Evolutionary conservation across 1,140 invertebrate genomes (phyloP), one percentile per base, ranked within the genome.

Genomic region (Drosophila tristis): DNA sequence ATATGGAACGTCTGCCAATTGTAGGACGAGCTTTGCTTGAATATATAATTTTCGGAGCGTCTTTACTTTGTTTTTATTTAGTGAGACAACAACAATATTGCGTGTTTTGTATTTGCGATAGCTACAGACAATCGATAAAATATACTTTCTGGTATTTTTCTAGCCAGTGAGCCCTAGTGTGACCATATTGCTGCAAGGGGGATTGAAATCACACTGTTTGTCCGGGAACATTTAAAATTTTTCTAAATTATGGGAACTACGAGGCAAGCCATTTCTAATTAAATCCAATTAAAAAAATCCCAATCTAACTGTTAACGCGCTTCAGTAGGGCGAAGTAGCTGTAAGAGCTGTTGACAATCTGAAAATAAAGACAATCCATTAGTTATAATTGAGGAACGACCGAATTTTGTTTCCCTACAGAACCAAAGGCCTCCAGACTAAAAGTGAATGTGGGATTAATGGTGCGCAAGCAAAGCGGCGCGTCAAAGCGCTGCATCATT

Each of bases 261-360:
- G 5, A 5, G 23, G 20, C 42, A 20, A 0, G 23, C n/a, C 42
- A 20, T 42, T 44, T 44, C 1, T 8, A 15, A 20, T 9, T n/a
- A 62, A 11, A 35, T 48, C 15, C 20, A 48, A 8, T 59, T 11
- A 7, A 16, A 16, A 5, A 23, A 64, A 35, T 57, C 3, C 2
- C 15, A 44, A 51, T 54, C 64, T 79, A 91, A 68, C 72, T 85
- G 50, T 91, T 91, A 39, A 91, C 84, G 0, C 73, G 48, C 45
- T 91, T 91, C 5, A 91, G 63, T 29, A 91, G 25, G 4, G 90
- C 90, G 25, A 89, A 91, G 45, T 91, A 91, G 44, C 90, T 91
- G 26, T 91, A 91, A 0, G 90, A 91, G 9, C 77, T 76, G 48
- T 91, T 91, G 0, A 91, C 82, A 79, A 91, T 91, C 90, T 91